Conservation (phyloP, 1,140 invertebrate genomes). For the Thalassaphorura encarpata region DNA sequence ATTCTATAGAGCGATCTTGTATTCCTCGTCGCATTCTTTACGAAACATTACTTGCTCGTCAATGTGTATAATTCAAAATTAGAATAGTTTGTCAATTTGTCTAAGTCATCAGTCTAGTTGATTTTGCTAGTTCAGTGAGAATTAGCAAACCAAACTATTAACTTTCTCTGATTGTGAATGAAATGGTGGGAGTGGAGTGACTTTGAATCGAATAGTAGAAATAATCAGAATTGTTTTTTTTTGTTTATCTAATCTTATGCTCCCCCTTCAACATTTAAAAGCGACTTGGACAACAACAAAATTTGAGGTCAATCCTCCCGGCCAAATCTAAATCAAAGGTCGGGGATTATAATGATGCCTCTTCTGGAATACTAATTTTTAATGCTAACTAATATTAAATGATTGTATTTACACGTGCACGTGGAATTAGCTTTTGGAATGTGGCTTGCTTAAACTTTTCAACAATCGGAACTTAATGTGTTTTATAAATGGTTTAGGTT, state of each 20-base stretch:
- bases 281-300: slow-evolving; percentile 24
- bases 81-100: too few relatives aligned
- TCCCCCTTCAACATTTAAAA: slow-evolving; percentile 9
- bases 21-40: too few relatives aligned
- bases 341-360: slow-evolving; percentile 1
- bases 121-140: too few relatives aligned
- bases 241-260: not conserved
- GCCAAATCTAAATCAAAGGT: slow-evolving; percentile 32
- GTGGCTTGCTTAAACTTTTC: not conserved
- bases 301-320: slow-evolving; percentile 27
- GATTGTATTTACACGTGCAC: too few relatives aligned
- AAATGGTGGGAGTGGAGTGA: too few relatives aligned
- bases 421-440: not conserved
- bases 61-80: too few relatives aligned
- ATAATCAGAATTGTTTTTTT: not conserved
- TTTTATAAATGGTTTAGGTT: slow-evolving; percentile 49
- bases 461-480: not conserved
- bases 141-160: too few relatives aligned
- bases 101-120: too few relatives aligned
- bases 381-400: too few relatives aligned
- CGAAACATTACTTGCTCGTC: too few relatives aligned
- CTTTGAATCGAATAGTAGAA: not conserved
- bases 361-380: not conserved
- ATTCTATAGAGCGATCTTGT: too few relatives aligned
- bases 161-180: too few relatives aligned